These are phyloP conservation scores for Lonchura striata DNA, from an alignment of 2,113 vertebrate genomes.

Conservation along the genomic window DNA sequence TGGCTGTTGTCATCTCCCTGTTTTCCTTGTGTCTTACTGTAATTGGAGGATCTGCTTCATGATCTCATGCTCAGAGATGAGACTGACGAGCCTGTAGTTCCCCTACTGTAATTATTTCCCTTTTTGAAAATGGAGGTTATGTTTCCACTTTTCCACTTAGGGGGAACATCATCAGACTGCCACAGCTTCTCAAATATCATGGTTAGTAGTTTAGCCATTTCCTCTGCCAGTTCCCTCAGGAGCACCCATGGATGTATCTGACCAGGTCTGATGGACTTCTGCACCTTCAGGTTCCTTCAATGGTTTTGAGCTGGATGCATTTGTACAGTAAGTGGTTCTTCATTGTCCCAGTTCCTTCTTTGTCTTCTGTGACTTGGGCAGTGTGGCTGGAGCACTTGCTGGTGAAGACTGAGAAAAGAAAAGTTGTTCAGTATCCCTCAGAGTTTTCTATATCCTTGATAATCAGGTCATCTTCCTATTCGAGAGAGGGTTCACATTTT, in stretches of 20 bases:
- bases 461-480: not conserved
- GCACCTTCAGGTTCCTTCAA: not conserved
- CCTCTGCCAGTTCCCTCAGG: not conserved
- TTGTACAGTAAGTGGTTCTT: not conserved
- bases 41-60: not conserved
- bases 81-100: not conserved
- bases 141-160: not conserved
- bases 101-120: not conserved
- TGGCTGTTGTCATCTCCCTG: not conserved
- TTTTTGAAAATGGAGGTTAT: not conserved
- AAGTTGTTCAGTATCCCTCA: not conserved
- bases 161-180: not conserved
- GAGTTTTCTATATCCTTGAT: not conserved
- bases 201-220: not conserved
- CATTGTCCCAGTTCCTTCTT: not conserved
- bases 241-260: not conserved
- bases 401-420: not conserved
- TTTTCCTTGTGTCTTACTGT: not conserved
- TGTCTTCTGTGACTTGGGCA: fast-evolving
- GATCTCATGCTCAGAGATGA: not conserved
- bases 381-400: not conserved
- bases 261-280: no score
- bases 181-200: not conserved
- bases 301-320: not conserved
- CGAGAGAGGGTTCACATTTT: not conserved